Evolutionary conservation across 2,113 vertebrate species (phyloP), one percentile per base, ranked within the genome.

Genomic region (Gasterosteus aculeatus): DNA sequence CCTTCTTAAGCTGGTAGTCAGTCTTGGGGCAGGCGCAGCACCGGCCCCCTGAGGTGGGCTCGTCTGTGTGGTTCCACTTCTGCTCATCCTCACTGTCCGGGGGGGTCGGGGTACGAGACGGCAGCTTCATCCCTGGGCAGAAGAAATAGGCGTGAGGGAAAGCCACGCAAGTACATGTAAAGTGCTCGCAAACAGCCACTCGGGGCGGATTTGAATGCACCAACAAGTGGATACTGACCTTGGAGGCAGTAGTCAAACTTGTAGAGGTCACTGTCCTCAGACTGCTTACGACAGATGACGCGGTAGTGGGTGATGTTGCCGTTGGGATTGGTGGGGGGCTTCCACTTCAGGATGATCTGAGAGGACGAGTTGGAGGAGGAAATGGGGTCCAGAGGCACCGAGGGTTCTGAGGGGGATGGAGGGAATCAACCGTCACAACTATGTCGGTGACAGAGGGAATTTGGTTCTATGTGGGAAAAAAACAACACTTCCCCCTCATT

Each of bases 231-330:
- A 57, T 15, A 15, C 66, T 29, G 11, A 99, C 98, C 98, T 92
- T 98, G 98, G 9, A 96, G 91, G 87, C 98, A 99, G 87, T 98
- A 99, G 87, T 99, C 97, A 0, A 97, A 91, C 29, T 96, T 97
- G 10, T 94, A 96, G 18, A 98, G 95, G 85, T 99, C 97, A 0
- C 92, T 95, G 67, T 98, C 97, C 69, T 99, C 98, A 0, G 84
- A 76, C 90, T 99, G 97, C 88, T 96, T 93, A 75, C 95, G 94
- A 93, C 96, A 99, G 89, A 91, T 95, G 33, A 99, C 96, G 80
- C 95, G 87, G 91, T 99, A 99, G 93, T 99, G 96, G 0, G 97
- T 99, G 92, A 99, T 96, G 92, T 99, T 99, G 12, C 98, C 98
- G 0, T 99, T 99, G 81, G 97, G 97, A 80, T 96, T 96, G 0